phyloP scores from a whole-genome alignment of 1,140 invertebrate genomes.

The Hydropsyche tenuis region DNA sequence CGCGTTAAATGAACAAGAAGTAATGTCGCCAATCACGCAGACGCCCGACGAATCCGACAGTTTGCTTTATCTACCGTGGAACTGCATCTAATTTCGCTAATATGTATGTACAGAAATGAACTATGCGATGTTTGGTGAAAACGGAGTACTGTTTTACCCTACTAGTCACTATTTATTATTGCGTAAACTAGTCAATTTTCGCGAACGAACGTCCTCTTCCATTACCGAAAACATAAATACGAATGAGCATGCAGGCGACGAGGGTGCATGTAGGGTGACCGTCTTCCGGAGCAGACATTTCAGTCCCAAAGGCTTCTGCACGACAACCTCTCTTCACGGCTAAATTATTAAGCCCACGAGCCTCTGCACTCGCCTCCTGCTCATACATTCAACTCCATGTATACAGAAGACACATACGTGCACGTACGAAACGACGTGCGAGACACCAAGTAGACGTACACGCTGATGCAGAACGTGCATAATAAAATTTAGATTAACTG shows the following conservation, averaged over 20 bases:
- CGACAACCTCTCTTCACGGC: conserved; percentile 35
- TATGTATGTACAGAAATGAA: no score
- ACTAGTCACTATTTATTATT: background rate
- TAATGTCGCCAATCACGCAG: conserved; percentile 44
- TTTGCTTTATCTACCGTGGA: conserved; percentile 14
- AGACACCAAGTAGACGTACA: background rate
- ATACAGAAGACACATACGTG: background rate
- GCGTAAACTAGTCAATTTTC: background rate
- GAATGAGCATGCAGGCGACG: conserved; percentile 1
- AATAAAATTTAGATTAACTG: conserved; percentile 20
- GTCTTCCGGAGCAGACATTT: conserved; percentile 40
- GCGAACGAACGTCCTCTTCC: background rate
- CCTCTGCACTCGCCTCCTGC: conserved; percentile 13
- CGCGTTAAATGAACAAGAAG: conserved; percentile 46
- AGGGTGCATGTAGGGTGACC: conserved; percentile 37
- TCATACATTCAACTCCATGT: background rate
- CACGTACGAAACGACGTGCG: background rate
- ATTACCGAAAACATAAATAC: conserved; percentile 31
- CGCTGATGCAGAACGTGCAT: background rate
- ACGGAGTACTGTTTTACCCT: background rate
- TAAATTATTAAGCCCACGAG: conserved; percentile 40
- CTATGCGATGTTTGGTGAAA: background rate
- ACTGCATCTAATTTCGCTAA: background rate
- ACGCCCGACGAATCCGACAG: background rate
- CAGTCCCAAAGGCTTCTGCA: conserved; percentile 35